A percentile compares a stretch with the other conserved stretches of the same genome.
Evolutionary conservation across 1,140 invertebrate genomes (phyloP).

Genomic region (Scylla paramamosain): DNA sequence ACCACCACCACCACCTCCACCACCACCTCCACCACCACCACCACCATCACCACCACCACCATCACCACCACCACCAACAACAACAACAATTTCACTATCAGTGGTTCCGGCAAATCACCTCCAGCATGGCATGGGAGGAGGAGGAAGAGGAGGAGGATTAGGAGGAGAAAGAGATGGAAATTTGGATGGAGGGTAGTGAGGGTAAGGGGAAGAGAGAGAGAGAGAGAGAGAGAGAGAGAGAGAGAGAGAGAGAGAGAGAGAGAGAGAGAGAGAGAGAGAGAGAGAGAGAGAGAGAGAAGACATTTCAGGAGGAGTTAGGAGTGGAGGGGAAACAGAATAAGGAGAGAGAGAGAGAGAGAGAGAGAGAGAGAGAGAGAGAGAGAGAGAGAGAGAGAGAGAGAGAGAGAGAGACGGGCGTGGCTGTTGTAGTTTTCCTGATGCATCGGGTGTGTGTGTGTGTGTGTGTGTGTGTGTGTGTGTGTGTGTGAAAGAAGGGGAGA

Average conservation of each 20-base stretch:
- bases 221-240: constrained; percentile 54
- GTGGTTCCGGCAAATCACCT: no score
- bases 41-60: no score
- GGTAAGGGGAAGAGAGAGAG: constrained; percentile 48
- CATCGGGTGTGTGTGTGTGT: no score
- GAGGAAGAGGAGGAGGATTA: no score
- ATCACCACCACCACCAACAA: no score
- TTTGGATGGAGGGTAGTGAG: constrained; percentile 22
- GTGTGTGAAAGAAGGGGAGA: not conserved
- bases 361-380: constrained; percentile 54
- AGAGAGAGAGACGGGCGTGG: constrained; percentile 30
- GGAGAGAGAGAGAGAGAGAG: constrained; percentile 29
- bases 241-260: constrained; percentile 56
- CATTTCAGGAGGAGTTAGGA: not conserved
- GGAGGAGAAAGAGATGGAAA: not conserved
- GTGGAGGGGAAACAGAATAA: not conserved
- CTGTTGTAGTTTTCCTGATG: not conserved
- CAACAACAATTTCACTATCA: no score
- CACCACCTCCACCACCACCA: no score
- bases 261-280: constrained; percentile 57
- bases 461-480: no score
- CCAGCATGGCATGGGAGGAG: no score
- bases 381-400: constrained; percentile 56
- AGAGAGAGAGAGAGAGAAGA: constrained; percentile 48
- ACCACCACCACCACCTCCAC: no score